Percentiles rank a stretch among this genome's conserved stretches.
These are phyloP conservation scores for Stegastes partitus DNA, from an alignment of 2,113 vertebrate species.

Conservation along the genomic window DNA sequence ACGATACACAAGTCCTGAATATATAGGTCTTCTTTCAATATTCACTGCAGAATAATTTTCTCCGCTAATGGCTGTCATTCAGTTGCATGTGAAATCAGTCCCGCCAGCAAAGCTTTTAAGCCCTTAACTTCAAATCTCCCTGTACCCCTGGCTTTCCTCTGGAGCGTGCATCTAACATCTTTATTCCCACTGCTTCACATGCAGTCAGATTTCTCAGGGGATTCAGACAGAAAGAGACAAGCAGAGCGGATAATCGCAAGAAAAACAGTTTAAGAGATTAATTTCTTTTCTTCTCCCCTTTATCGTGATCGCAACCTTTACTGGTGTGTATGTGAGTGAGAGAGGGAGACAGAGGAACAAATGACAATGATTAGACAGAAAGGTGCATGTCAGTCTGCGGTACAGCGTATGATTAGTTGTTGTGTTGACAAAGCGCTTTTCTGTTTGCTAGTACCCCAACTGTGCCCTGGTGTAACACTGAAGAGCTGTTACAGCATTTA, in stretches of 20 bases:
- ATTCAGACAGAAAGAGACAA: slow-evolving; percentile 64
- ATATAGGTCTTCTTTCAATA: slow-evolving; percentile 4
- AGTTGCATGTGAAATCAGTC: slow-evolving; percentile 49
- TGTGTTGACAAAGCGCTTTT: slow-evolving; percentile 62
- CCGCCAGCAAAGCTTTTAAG: slow-evolving; percentile 53
- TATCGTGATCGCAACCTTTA: slow-evolving; percentile 50
- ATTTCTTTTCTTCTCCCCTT: slow-evolving; percentile 32
- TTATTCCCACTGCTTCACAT: slow-evolving; percentile 53
- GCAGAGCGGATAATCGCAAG: slow-evolving; percentile 61
- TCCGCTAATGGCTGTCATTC: slow-evolving; percentile 35
- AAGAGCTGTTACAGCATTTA: slow-evolving; percentile 61
- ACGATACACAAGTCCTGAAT: slow-evolving; percentile 18
- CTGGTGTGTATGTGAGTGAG: background rate
- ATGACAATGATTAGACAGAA: slow-evolving; percentile 32
- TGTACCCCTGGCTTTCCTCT: slow-evolving; percentile 46
- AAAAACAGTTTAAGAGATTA: slow-evolving; percentile 67
- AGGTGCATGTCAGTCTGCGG: slow-evolving; percentile 19
- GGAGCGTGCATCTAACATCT: slow-evolving; percentile 58
- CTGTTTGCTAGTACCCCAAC: slow-evolving; percentile 36
- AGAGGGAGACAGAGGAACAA: slow-evolving; percentile 20
- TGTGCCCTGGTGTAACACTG: slow-evolving; percentile 26
- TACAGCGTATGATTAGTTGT: slow-evolving; percentile 47
- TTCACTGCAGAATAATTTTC: slow-evolving; percentile 19
- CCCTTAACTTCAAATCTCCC: slow-evolving; percentile 66
- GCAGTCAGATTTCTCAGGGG: slow-evolving; percentile 64